Evolutionary conservation across 2,888 invertebrate species (phyloP), one percentile per base, ranked within the genome.

Genomic region (Cataglyphis livida): DNA sequence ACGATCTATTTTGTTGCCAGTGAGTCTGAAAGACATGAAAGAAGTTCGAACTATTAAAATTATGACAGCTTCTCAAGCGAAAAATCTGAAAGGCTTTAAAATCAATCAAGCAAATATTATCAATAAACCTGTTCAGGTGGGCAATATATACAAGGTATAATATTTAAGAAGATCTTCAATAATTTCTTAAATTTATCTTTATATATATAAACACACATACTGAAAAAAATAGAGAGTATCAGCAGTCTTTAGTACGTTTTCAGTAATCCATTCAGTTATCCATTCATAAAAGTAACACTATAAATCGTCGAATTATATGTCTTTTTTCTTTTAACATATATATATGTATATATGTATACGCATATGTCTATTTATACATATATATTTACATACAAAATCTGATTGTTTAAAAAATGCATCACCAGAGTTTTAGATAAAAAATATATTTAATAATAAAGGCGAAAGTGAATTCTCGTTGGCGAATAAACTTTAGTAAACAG

Each of bases 21-120:
- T 97, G 7, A 97, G 96, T 51, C 94, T 96, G 68, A 96, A 96
- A 89, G 96, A 96, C 83, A 96, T 97, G 95, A 97, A 97, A 93
- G 97, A 97, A 92, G 95, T 97, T 81, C 96, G 96, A 89, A 96
- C 96, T 0, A 96, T 97, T 81, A 97, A 97, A 95, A 97, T 97
- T 79, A 96, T 97, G 74, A 97, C 97, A 90, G 96, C 97, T 0
- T 95, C 96, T 0, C 93, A 93, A 61, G 93, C 93, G 5, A 90
- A 91, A 81, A 93, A 93, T 81, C 86, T 94, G 5, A 94, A 93
- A 65, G 92, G 92, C 4, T 93, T 94, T 83, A 94, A 93, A 70
- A 92, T 94, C 75, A 92, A 93, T 78, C 93, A 93, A 65, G 92
- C 92, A 28, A 93, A 90, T 62, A 89, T 93, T 12, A 90, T 93